These are phyloP conservation scores for Phenganax marumi DNA, from an alignment of 92 coral and sea anemone genomes.

Conservation along the genomic window DNA sequence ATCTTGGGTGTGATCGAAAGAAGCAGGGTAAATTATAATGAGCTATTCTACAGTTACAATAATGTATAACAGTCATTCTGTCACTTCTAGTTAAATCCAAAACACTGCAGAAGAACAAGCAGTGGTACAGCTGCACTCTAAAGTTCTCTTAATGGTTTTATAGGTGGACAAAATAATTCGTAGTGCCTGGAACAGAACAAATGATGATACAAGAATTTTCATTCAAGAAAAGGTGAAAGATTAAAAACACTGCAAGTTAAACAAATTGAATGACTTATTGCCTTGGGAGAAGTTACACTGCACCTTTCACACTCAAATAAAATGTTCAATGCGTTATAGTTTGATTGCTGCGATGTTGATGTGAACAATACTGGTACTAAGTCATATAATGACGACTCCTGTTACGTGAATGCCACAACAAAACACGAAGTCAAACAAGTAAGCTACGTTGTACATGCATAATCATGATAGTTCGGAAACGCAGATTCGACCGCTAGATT, in stretches of 20 bases:
- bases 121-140: background rate
- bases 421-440: slow-evolving; percentile 12
- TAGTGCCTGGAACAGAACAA: slow-evolving; percentile 68
- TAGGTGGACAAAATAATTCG: slow-evolving; percentile 61
- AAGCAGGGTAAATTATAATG: slow-evolving; percentile 56
- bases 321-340: background rate
- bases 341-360: slow-evolving; percentile 27
- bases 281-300: background rate
- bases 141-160: too few species aligned
- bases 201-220: slow-evolving; percentile 65
- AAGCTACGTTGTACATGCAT: background rate
- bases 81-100: background rate
- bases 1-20: slow-evolving; percentile 62
- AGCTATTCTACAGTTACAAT: background rate
- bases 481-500: too few species aligned
- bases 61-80: background rate
- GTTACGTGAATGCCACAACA: slow-evolving; percentile 5
- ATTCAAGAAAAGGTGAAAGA: slow-evolving; percentile 66
- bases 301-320: too few species aligned
- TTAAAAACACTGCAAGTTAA: background rate
- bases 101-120: too few species aligned
- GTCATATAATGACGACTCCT: slow-evolving; percentile 1
- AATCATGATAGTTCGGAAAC: too few species aligned
- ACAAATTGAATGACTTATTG: background rate
- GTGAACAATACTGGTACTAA: background rate